Conservation (phyloP, 2,113 vertebrate species). For the Rhegmatorhina hoffmannsi region DNA sequence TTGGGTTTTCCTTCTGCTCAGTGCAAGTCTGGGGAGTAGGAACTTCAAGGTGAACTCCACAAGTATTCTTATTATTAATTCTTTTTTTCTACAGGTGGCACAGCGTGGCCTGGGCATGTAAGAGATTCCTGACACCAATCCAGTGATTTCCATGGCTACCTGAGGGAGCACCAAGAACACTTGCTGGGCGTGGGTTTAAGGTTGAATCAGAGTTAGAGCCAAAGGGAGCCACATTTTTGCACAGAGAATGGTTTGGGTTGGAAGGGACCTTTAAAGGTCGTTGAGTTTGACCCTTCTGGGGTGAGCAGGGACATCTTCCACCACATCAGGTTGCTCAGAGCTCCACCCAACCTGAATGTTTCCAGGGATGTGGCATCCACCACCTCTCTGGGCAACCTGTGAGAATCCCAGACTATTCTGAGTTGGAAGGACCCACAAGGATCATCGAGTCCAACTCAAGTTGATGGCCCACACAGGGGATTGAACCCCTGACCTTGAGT, state of each 20-base stretch:
- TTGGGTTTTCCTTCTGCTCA: neutral
- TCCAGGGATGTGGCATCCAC: neutral
- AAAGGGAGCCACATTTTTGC: neutral
- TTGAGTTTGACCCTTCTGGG: neutral
- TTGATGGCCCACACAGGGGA: no score
- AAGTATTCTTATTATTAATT: neutral
- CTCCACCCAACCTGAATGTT: neutral
- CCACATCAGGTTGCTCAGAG: neutral
- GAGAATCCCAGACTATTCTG: no score
- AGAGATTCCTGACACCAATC: neutral
- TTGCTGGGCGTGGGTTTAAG: neutral
- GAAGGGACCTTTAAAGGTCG: neutral
- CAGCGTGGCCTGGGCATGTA: fast-evolving
- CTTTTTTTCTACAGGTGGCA: neutral
- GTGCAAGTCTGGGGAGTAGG: neutral
- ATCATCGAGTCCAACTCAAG: no score
- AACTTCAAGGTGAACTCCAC: neutral
- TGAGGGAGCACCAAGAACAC: neutral
- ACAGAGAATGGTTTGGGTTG: fast-evolving
- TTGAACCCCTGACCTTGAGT: no score
- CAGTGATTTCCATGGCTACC: neutral
- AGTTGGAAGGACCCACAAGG: no score
- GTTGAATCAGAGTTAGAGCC: neutral
- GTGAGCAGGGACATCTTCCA: neutral
- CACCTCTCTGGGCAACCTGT: neutral